Evolutionary conservation across 2,797 vertebrate species (phyloP).

Genomic region (Denticeps clupeoides): DNA sequence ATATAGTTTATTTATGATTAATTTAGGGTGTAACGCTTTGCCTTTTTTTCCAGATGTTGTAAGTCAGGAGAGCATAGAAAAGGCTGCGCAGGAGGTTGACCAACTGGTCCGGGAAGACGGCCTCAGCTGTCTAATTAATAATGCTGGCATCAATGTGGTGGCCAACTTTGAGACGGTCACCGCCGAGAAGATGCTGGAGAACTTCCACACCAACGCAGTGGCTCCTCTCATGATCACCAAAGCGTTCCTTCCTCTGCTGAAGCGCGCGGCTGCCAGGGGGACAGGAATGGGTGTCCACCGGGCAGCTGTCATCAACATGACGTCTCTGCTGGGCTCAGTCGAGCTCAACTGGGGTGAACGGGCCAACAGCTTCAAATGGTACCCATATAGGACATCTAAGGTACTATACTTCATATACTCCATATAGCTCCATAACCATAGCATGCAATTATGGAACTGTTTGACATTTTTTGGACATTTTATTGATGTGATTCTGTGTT

Average conservation of each 20-base stretch:
- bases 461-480: no score
- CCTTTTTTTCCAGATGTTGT: constrained; percentile 48
- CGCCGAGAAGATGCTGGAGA: constrained; percentile 61
- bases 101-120: constrained; percentile 55
- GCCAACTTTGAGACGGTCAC: constrained; percentile 60
- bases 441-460: no score
- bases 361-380: constrained; percentile 43
- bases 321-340: constrained; percentile 55
- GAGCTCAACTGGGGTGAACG: constrained; percentile 46
- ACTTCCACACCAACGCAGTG: constrained; percentile 60
- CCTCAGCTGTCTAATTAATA: constrained; percentile 69
- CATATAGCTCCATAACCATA: no score
- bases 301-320: constrained; percentile 60
- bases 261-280: constrained; percentile 47
- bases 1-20: no score
- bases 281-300: constrained; percentile 55
- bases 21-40: no score
- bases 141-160: constrained; percentile 59
- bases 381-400: constrained; percentile 68
- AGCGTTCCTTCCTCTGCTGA: constrained; percentile 56
- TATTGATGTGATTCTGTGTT: not conserved
- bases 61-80: constrained; percentile 60
- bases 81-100: constrained; percentile 51
- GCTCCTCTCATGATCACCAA: constrained; percentile 69
- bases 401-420: no score